Evolutionary conservation across 2,888 invertebrate genomes (phyloP).

Genomic region (Keiferia lycopersicella): DNA sequence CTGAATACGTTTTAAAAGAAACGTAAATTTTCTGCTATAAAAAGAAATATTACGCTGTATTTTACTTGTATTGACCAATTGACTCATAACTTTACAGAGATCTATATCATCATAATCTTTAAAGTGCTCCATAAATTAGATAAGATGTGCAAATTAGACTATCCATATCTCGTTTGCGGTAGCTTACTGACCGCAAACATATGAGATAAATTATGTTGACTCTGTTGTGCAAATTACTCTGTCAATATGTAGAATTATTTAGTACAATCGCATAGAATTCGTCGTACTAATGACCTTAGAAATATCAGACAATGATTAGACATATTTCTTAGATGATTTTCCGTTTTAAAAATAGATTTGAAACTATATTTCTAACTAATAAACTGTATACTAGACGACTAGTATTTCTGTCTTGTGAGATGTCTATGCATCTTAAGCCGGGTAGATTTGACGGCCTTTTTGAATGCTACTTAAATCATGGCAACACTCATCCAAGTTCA

Average conservation of each 20-base stretch:
- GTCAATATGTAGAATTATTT: not conserved
- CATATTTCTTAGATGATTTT: too few relatives aligned
- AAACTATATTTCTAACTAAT: too few relatives aligned
- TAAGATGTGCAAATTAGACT: not conserved
- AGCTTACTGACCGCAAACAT: conserved; percentile 21
- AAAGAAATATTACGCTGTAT: not conserved
- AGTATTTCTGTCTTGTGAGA: too few relatives aligned
- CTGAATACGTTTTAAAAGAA: too few relatives aligned
- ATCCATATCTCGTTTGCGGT: conserved; percentile 14
- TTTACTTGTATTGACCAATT: not conserved
- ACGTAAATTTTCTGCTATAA: not conserved
- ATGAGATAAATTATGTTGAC: not conserved
- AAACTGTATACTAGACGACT: too few relatives aligned
- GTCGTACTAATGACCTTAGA: too few relatives aligned
- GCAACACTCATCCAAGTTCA: too few relatives aligned
- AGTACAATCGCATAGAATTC: not conserved
- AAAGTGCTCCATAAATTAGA: conserved; percentile 18
- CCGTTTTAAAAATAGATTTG: too few relatives aligned
- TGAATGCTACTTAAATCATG: too few relatives aligned
- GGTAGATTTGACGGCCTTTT: too few relatives aligned
- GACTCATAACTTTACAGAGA: not conserved
- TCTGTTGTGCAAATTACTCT: conserved; percentile 10
- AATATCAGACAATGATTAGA: too few relatives aligned
- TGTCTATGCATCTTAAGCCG: too few relatives aligned
- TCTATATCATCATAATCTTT: not conserved